Evolutionary conservation across 2,888 invertebrate species (phyloP).

Genomic region (Choreutis nemorana): DNA sequence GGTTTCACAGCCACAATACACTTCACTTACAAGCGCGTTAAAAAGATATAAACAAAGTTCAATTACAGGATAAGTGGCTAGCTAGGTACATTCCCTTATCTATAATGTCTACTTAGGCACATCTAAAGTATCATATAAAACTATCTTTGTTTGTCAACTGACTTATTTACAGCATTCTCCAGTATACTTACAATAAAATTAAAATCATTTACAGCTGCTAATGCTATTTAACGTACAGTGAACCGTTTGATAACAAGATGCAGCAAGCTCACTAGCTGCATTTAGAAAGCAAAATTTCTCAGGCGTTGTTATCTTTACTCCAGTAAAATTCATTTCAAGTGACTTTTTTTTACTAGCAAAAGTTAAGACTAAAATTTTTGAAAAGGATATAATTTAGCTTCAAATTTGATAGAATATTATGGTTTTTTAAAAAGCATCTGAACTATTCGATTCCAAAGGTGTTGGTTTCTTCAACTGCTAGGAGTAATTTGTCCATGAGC

Average conservation of each 20-base stretch:
- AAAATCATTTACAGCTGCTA: conserved; percentile 27
- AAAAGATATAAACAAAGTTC: conserved; percentile 38
- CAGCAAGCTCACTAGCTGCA: too few relatives aligned
- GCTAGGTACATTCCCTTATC: too few relatives aligned
- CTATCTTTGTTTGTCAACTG: conserved; percentile 28
- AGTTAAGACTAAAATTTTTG: too few relatives aligned
- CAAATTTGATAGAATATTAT: too few relatives aligned
- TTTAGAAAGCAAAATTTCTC: too few relatives aligned
- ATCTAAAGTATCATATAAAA: conserved; percentile 26
- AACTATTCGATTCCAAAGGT: conserved; percentile 97
- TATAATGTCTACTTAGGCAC: conserved; percentile 36
- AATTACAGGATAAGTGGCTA: conserved; percentile 25
- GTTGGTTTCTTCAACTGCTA: conserved; percentile 96
- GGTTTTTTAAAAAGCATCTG: too few relatives aligned
- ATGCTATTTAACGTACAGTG: conserved; percentile 14
- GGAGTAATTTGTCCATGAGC: conserved; percentile 88
- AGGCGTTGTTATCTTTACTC: too few relatives aligned
- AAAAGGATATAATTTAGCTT: too few relatives aligned
- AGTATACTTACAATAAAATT: conserved; percentile 3
- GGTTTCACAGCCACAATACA: conserved; percentile 61
- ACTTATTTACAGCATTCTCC: neutral
- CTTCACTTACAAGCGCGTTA: conserved; percentile 51
- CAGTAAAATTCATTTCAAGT: too few relatives aligned
- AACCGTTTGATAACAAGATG: too few relatives aligned
- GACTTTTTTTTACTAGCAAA: too few relatives aligned